Conservation (phyloP, 2,113 vertebrate genomes). For the Callospermophilus lateralis region DNA sequence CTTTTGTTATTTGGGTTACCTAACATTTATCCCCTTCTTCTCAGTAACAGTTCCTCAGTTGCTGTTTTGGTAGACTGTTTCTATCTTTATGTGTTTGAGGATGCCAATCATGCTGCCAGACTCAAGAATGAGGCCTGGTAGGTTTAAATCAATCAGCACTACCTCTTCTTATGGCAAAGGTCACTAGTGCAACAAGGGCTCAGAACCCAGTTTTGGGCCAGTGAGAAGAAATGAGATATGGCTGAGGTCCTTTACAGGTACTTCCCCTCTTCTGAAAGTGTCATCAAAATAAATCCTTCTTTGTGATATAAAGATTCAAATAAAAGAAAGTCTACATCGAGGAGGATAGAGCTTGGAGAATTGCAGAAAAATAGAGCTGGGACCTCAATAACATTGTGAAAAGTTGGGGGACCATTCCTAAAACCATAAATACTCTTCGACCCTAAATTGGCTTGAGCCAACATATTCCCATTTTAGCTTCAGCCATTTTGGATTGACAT, state of each 20-base stretch:
- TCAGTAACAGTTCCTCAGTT: neutral
- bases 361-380: neutral
- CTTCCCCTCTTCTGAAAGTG: neutral
- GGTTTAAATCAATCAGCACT: neutral
- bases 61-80: neutral
- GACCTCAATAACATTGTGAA: neutral
- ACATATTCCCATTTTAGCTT: neutral
- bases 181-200: neutral
- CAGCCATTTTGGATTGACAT: neutral
- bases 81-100: neutral
- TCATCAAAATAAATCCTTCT: neutral
- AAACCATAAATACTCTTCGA: neutral
- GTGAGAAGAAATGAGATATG: neutral
- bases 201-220: neutral
- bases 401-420: neutral
- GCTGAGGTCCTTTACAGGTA: neutral
- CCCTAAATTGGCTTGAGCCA: neutral
- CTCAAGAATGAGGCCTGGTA: neutral
- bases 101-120: neutral
- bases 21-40: neutral
- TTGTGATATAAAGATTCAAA: neutral
- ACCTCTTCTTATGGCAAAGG: neutral
- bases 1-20: neutral
- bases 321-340: neutral
- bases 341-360: neutral